Base-by-base conservation (phyloP, 2,888 invertebrate species). In the Nematopogon swammerdamellus region DNA sequence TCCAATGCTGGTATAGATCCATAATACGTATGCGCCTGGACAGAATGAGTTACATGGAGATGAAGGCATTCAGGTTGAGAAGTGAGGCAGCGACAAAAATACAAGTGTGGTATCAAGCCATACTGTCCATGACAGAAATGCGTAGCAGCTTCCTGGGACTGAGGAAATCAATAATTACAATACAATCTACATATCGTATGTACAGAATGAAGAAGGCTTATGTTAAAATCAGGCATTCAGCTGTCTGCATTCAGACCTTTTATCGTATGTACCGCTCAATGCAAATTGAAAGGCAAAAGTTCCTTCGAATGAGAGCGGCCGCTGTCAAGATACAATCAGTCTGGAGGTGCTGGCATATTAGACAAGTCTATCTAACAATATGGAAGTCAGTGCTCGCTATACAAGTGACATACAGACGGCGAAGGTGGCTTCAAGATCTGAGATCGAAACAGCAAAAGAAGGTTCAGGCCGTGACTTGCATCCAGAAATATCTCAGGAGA, bases 121-220 rank as follows among this genome's bases (percentile, higher is more conserved):
- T 60, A n/a, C 51, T 64, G n/a, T 47, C 57, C 1, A 72, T 70
- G 69, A 65, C 63, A 52, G 57, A 44, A 16, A 57, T 64, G 3
- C 64, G 67, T 53, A 54, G 55, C 1, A 19, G 45, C 1, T 81
- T 69, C 59, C 49, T 64, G 30, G 51, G 59, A 36, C 44, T 72
- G 2, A 70, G 59, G 55, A 59, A 58, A 36, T 67, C 64, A 20
- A 57, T 61, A 8, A 58, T 72, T 16, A 56, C 55, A 2, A 57
- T 76, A 18, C 82, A 82, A 55, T 67, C 72, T 14, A 53, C 59
- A 11, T 65, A 68, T 52, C 68, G 80, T 36, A 72, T 67, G 69
- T 57, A 60, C 18, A 56, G 63, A 14, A 49, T 55, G 45, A 64
- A 65, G 43, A 69, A 66, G 52, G 55, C 59, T 56, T 67, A 58